Conservation (phyloP, 2,888 invertebrate genomes). For the Pteria penguin region DNA sequence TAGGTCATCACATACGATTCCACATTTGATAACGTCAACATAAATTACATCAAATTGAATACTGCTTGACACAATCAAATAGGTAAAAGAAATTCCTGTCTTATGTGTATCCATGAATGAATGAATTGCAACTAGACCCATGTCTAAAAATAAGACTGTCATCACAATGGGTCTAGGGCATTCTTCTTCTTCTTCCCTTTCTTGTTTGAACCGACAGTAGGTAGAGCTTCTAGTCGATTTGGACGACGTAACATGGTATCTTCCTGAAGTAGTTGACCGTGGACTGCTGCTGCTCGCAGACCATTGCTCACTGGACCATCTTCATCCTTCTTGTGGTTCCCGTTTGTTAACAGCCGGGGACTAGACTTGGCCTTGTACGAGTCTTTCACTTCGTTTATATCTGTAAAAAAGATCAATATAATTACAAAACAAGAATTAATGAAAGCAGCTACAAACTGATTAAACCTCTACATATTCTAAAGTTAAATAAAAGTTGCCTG, state of each 20-base stretch:
- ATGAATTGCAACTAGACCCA: too few species aligned
- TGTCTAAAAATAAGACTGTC: too few species aligned
- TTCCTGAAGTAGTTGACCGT: constrained; percentile 70
- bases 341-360: constrained; percentile 37
- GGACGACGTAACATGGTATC: constrained; percentile 78
- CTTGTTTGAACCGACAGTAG: constrained; percentile 62
- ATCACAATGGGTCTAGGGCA: constrained; percentile 35
- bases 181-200: constrained; percentile 65
- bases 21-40: too few species aligned
- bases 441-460: background rate
- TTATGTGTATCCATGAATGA: too few species aligned
- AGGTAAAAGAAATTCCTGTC: too few species aligned
- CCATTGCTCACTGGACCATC: constrained; percentile 72
- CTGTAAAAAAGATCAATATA: constrained; percentile 44
- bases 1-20: too few species aligned
- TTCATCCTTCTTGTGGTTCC: constrained; percentile 66
- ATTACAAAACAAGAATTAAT: too few species aligned
- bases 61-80: too few species aligned
- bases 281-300: constrained; percentile 75
- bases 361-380: constrained; percentile 41
- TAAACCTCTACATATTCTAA: too few species aligned
- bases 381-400: constrained; percentile 66
- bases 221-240: constrained; percentile 81
- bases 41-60: too few species aligned
- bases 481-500: too few species aligned